Evolutionary conservation across 2,113 vertebrate genomes (phyloP), one percentile per base, ranked within the genome.

Genomic region (Neotoma lepida): DNA sequence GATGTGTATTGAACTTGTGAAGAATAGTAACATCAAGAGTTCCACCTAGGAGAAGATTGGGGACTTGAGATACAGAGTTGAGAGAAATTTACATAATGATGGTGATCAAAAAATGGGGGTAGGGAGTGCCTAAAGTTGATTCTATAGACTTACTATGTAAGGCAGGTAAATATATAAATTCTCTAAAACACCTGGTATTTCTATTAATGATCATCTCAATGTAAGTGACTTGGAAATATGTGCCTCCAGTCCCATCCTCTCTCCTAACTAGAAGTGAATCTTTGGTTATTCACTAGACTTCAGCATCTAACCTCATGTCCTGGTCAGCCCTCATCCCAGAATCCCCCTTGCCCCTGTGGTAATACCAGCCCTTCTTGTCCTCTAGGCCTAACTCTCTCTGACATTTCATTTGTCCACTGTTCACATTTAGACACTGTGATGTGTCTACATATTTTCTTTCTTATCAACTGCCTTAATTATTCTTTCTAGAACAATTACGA

Each of bases 11-110:
- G 12, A 95, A 22, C 13, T 78, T 89, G 64, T 73, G 10, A 51
- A 89, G 92, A 92, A 88, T 58, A 96, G 90, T 74, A 77, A 74
- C 80, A 76, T 63, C 14, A 30, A 71, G 88, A 76, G 20, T 66
- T 95, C 56, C 68, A 90, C 28, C 51, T 71, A 80, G 74, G 66
- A 46, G 9, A 94, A 87, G 91, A 10, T 84, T 51, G 58, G 44
- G 9, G n/a, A 92, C 86, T 76, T 81, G 64, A 94, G 28, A 78
- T 91, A n/a, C 58, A 77, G 58, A 91, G 61, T 54, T 84, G 51
- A 87, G 58, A 80, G 20, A 81, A 92, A 86, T 91, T 95, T 93
- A 49, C 44, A 74, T 91, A 39, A 92, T 71, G 33, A 39, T 7
- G n/a, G 13, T 86, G 73, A 56, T 89, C 86, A 30, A 77, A 88